Conservation (phyloP, 2,113 vertebrate genomes). For the Natator depressus region DNA sequence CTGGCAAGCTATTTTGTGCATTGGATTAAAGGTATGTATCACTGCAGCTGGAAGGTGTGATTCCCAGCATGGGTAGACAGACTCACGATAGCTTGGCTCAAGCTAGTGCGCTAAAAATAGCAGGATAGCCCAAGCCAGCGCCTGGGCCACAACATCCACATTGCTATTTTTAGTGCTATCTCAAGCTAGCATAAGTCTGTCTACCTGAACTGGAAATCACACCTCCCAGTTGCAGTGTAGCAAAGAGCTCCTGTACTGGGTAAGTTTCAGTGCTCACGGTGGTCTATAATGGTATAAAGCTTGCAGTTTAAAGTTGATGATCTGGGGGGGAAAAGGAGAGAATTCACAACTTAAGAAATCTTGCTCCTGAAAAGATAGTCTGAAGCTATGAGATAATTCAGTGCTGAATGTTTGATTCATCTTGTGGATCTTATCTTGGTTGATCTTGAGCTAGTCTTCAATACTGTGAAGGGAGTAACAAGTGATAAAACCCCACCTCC, state of each 20-base stretch:
- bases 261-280: conserved; percentile 18
- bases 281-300: conserved; percentile 33
- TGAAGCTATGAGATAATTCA: conserved; percentile 22
- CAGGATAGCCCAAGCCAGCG: not conserved
- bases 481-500: not conserved
- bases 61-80: not conserved
- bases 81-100: not conserved
- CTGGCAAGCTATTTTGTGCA: not conserved
- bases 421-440: not conserved
- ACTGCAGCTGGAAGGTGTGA: not conserved
- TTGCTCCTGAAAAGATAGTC: not conserved
- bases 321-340: conserved; percentile 45
- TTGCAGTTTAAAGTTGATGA: conserved; percentile 57
- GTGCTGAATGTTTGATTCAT: rapidly evolving
- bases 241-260: not conserved
- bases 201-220: not conserved
- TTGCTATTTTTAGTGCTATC: not conserved
- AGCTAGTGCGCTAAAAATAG: no score
- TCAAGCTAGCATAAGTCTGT: not conserved
- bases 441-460: not conserved
- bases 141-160: not conserved
- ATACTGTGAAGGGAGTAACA: not conserved
- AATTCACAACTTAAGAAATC: conserved; percentile 26
- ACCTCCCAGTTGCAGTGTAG: not conserved
- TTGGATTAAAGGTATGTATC: not conserved